These are phyloP conservation scores for Anoplophora glabripennis DNA, from an alignment of 1,140 invertebrate species.

Conservation along the genomic window DNA sequence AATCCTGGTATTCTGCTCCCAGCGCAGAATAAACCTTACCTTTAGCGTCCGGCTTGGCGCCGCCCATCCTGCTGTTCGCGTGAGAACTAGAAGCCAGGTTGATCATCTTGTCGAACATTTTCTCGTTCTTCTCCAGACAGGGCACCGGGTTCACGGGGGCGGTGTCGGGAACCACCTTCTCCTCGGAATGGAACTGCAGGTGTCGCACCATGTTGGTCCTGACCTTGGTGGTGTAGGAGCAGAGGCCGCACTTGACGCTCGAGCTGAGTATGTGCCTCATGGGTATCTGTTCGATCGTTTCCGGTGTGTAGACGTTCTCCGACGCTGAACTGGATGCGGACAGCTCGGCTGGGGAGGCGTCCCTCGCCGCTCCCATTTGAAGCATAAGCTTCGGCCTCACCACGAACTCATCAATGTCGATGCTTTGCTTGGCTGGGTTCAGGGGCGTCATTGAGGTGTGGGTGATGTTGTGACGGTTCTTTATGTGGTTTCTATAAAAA, in stretches of 20 bases:
- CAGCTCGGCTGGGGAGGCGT: not conserved
- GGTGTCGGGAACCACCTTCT: slow-evolving; percentile 57
- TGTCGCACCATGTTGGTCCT: slow-evolving; percentile 68
- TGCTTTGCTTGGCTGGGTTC: slow-evolving; percentile 53
- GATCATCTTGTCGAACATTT: slow-evolving; percentile 81
- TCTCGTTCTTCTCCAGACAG: slow-evolving; percentile 71
- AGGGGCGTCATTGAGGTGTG: slow-evolving; percentile 51
- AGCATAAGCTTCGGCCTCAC: slow-evolving; percentile 47
- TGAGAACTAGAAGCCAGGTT: slow-evolving; percentile 73
- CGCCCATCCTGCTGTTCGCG: slow-evolving; percentile 45
- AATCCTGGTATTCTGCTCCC: too few relatives aligned
- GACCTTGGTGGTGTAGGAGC: slow-evolving; percentile 70
- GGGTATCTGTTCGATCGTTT: slow-evolving; percentile 63
- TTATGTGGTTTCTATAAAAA: slow-evolving; percentile 53
- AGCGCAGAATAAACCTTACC: slow-evolving; percentile 14
- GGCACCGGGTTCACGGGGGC: slow-evolving; percentile 76
- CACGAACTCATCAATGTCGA: slow-evolving; percentile 54
- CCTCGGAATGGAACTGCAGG: slow-evolving; percentile 63
- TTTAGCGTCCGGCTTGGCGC: slow-evolving; percentile 29
- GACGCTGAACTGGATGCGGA: slow-evolving; percentile 16
- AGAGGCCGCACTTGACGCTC: slow-evolving; percentile 60
- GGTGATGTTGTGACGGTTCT: slow-evolving; percentile 53
- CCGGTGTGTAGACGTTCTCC: slow-evolving; percentile 54
- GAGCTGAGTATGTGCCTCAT: slow-evolving; percentile 62
- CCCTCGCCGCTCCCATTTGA: slow-evolving; percentile 27